Conservation (phyloP, 1,140 invertebrate species). For the Drosophila lacteicornis region DNA sequence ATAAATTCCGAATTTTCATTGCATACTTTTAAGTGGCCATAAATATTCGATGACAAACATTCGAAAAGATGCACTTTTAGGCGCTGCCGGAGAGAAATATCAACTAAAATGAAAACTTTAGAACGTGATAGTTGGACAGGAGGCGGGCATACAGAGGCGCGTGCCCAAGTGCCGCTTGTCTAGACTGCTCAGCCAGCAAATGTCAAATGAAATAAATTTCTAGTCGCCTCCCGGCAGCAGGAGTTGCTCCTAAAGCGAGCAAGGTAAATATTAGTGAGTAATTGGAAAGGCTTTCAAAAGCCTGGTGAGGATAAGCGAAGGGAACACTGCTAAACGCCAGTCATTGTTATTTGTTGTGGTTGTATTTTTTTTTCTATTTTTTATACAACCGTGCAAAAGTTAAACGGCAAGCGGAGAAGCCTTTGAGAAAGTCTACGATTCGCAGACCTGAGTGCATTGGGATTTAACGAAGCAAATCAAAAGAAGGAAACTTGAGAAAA, state of each 20-base stretch:
- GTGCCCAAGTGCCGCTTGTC: slow-evolving; percentile 66
- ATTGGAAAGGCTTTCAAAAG: slow-evolving; percentile 48
- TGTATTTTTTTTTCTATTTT: slow-evolving; percentile 1
- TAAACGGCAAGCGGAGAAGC: slow-evolving; percentile 7
- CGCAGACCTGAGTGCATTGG: slow-evolving; percentile 19
- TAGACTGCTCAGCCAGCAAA: slow-evolving; percentile 57
- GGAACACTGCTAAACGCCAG: slow-evolving; percentile 33
- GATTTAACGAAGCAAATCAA: slow-evolving; percentile 52
- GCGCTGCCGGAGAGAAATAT: slow-evolving; percentile 34
- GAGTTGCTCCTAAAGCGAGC: slow-evolving; percentile 3
- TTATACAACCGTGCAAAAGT: slow-evolving; percentile 17
- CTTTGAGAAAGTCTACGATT: slow-evolving; percentile 12
- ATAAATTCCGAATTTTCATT: slow-evolving; percentile 48
- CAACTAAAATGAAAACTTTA: slow-evolving; percentile 25
- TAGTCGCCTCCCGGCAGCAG: slow-evolving; percentile 6
- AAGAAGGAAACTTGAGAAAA: slow-evolving; percentile 14
- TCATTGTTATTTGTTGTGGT: slow-evolving; percentile 59
- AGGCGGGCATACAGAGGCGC: slow-evolving; percentile 28
- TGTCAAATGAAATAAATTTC: slow-evolving; percentile 65
- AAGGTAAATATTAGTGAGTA: slow-evolving; percentile 67
- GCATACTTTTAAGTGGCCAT: slow-evolving; percentile 66
- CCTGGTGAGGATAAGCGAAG: background rate
- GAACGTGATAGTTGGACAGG: slow-evolving; percentile 24
- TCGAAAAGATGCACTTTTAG: slow-evolving; percentile 49
- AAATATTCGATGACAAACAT: slow-evolving; percentile 50